Percentiles rank a stretch among this genome's conserved stretches.
Evolutionary conservation across 2,797 vertebrate species (phyloP).

Genomic region (Nannoperca australis): DNA sequence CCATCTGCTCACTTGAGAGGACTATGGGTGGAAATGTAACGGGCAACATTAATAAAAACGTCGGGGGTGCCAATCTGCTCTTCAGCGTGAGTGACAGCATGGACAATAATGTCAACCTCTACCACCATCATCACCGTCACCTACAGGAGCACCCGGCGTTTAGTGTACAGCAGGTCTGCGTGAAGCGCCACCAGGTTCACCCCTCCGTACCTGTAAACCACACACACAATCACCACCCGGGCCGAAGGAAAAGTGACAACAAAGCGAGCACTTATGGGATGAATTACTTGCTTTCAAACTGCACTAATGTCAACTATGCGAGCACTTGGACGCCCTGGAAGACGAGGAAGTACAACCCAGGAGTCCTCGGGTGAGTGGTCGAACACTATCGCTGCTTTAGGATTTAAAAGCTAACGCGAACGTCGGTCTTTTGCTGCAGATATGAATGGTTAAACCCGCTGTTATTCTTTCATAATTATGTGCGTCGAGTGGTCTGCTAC

Average conservation of each 20-base stretch:
- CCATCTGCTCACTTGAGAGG: constrained; percentile 83
- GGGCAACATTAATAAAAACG: constrained; percentile 81
- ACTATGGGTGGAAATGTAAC: constrained; percentile 77
- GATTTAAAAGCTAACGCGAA: constrained; percentile 10
- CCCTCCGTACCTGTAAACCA: constrained; percentile 76
- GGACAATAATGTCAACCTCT: constrained; percentile 82
- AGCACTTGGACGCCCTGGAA: constrained; percentile 96
- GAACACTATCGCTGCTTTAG: not conserved
- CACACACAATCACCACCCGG: constrained; percentile 88
- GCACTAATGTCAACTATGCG: constrained; percentile 84
- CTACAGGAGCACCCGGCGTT: constrained; percentile 78
- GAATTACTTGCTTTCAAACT: constrained; percentile 94
- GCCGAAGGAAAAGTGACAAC: constrained; percentile 96
- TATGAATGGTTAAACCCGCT: too few relatives aligned
- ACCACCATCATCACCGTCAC: constrained; percentile 72
- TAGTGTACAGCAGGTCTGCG: constrained; percentile 80
- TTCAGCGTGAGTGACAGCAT: constrained; percentile 84
- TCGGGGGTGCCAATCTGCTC: constrained; percentile 80
- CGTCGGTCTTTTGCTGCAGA: not conserved
- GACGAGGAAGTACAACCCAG: constrained; percentile 91
- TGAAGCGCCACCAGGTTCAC: constrained; percentile 77
- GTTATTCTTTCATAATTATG: fast-evolving
- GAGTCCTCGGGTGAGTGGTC: constrained; percentile 92
- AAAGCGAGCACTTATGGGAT: constrained; percentile 98
- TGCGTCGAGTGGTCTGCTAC: not conserved